Percentiles rank a stretch among this genome's conserved stretches.
Conservation (phyloP, 1,140 invertebrate genomes). For the Metopolophium dirhodum region DNA sequence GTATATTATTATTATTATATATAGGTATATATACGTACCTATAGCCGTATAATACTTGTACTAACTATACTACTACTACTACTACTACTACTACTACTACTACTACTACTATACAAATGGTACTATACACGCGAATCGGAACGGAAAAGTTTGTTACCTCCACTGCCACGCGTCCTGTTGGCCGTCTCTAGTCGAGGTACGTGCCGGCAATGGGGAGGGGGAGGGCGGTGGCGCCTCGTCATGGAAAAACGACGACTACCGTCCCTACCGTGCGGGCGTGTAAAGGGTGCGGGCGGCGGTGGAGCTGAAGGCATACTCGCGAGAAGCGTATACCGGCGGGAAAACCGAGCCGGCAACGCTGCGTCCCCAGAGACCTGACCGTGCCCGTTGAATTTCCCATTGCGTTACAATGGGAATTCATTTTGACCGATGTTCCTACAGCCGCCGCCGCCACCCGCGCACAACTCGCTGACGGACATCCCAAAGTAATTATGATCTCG, state of each 20-base stretch:
- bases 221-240: neutral
- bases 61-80: neutral
- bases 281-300: neutral
- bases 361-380: constrained; percentile 55
- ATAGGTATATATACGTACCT: neutral
- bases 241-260: constrained; percentile 1
- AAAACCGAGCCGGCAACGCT: constrained; percentile 54
- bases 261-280: neutral
- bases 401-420: constrained; percentile 54
- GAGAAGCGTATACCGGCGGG: constrained; percentile 39
- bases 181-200: constrained; percentile 22
- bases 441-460: neutral
- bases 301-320: neutral
- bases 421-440: constrained; percentile 45
- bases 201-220: neutral
- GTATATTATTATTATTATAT: neutral
- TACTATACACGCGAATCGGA: neutral
- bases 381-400: constrained; percentile 55
- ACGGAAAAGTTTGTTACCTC: constrained; percentile 47
- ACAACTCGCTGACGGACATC: constrained; percentile 20
- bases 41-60: neutral
- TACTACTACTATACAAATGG: neutral
- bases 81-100: neutral
- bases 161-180: neutral
- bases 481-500: constrained; percentile 48